Conservation (phyloP, 2,113 vertebrate species). For the Chaetops frenatus region DNA sequence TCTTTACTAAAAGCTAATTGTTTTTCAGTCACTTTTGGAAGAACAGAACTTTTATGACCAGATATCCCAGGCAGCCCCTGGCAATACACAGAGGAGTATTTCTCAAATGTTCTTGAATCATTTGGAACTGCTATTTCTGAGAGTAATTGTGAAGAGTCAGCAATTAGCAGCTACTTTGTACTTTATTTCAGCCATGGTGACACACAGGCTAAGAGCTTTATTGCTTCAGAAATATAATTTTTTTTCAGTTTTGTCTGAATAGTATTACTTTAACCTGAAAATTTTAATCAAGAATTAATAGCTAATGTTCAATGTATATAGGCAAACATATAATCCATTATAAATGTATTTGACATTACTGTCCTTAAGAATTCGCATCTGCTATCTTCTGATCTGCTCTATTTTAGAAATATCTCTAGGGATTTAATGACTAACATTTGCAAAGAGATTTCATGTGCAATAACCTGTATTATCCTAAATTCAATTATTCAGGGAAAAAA, state of each 20-base stretch:
- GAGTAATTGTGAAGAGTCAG: background rate
- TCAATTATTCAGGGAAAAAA: background rate
- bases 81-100: background rate
- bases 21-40: background rate
- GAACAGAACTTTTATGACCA: background rate
- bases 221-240: background rate
- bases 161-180: background rate
- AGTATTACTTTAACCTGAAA: background rate
- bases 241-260: background rate
- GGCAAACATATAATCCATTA: background rate
- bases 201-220: background rate
- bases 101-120: background rate
- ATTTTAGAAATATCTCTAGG: background rate
- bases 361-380: background rate
- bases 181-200: background rate
- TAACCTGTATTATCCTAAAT: background rate
- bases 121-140: background rate
- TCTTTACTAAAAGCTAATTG: background rate
- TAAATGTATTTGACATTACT: background rate
- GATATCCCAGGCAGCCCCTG: background rate
- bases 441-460: background rate
- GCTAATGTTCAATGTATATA: background rate
- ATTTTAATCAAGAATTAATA: background rate
- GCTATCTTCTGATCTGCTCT: background rate
- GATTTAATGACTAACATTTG: background rate